Conservation (phyloP, 1,140 invertebrate species). For the Mamestra configurata region DNA sequence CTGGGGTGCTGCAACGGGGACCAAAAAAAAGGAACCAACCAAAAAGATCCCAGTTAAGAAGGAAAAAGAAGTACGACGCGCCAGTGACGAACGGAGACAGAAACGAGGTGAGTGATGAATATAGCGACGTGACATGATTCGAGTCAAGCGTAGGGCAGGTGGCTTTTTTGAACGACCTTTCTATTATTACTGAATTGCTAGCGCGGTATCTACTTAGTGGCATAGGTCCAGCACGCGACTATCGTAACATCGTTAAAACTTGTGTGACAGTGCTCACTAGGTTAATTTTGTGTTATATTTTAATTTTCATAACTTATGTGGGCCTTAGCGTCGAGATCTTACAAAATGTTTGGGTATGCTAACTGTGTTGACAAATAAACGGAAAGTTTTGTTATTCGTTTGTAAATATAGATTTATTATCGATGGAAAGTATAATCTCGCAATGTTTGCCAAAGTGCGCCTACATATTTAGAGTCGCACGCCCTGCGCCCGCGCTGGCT, state of each 20-base stretch:
- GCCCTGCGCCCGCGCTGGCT: conserved; percentile 48
- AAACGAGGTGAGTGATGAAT: conserved; percentile 72
- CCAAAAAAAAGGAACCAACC: conserved; percentile 72
- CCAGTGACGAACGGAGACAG: conserved; percentile 79
- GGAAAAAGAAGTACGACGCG: conserved; percentile 75
- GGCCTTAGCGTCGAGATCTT: background rate
- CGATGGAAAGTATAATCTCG: conserved; percentile 41
- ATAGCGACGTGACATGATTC: too few species aligned
- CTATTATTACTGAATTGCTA: background rate
- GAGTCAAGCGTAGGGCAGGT: too few species aligned
- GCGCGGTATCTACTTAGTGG: background rate
- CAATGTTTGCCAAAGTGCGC: conserved; percentile 57
- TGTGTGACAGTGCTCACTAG: background rate
- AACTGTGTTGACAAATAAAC: conserved; percentile 51
- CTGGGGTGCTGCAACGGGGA: conserved; percentile 89
- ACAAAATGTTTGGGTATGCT: conserved; percentile 27
- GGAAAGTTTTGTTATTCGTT: conserved; percentile 41
- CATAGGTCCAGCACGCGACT: conserved; percentile 4
- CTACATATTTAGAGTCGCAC: conserved; percentile 51
- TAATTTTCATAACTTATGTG: too few species aligned
- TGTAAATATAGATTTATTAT: conserved; percentile 61
- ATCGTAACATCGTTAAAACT: background rate
- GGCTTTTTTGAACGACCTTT: too few species aligned
- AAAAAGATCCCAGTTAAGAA: conserved; percentile 66
- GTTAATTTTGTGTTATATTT: too few species aligned